Evolutionary conservation across 2,797 vertebrate species (phyloP).

Genomic region (Myripristis jacobus): DNA sequence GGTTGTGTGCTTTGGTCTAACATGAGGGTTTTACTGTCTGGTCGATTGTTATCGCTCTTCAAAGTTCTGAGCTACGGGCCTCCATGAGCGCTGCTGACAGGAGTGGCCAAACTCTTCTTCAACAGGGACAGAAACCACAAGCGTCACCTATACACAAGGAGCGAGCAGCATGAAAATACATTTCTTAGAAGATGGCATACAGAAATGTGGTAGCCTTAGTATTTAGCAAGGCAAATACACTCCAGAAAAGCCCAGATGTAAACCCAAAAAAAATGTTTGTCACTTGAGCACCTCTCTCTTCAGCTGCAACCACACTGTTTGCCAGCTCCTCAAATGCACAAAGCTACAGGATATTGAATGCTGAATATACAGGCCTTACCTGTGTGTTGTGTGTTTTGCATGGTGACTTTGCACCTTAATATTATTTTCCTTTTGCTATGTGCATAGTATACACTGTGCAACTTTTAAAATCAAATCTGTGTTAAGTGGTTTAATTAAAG

Average conservation of each 20-base stretch:
- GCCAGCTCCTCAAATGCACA: too few relatives aligned
- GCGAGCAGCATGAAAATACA: slow-evolving; percentile 13
- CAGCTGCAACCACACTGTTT: too few relatives aligned
- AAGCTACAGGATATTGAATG: too few relatives aligned
- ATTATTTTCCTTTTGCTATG: neutral
- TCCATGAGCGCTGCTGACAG: slow-evolving; percentile 42
- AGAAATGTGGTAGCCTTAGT: neutral
- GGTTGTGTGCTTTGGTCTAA: slow-evolving; percentile 54
- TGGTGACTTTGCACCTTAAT: neutral
- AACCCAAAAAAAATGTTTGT: neutral
- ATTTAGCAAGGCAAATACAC: neutral
- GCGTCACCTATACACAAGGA: slow-evolving; percentile 5
- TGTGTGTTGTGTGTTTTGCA: neutral
- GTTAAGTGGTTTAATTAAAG: too few relatives aligned
- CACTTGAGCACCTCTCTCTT: too few relatives aligned
- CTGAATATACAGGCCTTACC: too few relatives aligned
- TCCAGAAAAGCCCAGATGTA: neutral
- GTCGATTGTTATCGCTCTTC: slow-evolving; percentile 61
- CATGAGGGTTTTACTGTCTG: slow-evolving; percentile 63
- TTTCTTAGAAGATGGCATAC: neutral
- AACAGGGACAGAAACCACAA: slow-evolving; percentile 43
- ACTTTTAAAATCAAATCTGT: neutral
- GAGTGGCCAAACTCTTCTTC: slow-evolving; percentile 35
- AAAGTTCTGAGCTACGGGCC: slow-evolving; percentile 36
- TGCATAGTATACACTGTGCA: neutral